Base-by-base conservation (phyloP, 2,888 invertebrate species). In the Euplexia lucipara region DNA sequence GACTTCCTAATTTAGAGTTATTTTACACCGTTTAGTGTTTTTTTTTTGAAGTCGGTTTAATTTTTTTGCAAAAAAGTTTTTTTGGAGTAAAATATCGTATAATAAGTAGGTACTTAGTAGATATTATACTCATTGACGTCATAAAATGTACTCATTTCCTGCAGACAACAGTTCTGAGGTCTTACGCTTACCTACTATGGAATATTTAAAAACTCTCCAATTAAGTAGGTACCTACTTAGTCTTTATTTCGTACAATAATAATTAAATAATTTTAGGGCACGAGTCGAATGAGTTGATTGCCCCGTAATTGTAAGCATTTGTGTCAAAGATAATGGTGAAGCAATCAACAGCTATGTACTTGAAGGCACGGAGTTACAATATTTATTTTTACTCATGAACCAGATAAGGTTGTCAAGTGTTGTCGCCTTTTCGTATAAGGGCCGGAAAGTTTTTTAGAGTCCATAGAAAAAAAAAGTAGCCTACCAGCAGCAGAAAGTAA, bases 251-350 rank as follows among this genome's bases (percentile, higher is more conserved):
- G n/a, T 22, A 32, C 20, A 35, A 20, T n/a, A n/a, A n/a, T n/a
- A n/a, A 74, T 39, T 49, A 66, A 18, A 16, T 9, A 20, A 30
- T 37, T 51, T 70, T 37, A 51, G n/a, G n/a, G 32, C 26, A 54
- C 9, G 18, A 35, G 12, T 56, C n/a, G 1, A 44, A 54, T 42
- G 39, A 45, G 60, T 52, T 60, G 18, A 75, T 51, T 45, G 32
- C 16, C 7, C n/a, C 10, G 18, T 76, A 61, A 61, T 53, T 70
- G 35, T 39, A 6, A 47, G 18, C 44, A 76, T 72, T 62, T 65
- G 65, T 79, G 77, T 56, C 70, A 66, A 35, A 52, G 58, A 47
- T 75, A 70, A 75, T 61, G 16, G 16, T 18, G 42, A 30, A 37
- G 57, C 30, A 76, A 70, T 70, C 56, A 56, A 42, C 20, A 52